phyloP scores from a whole-genome alignment of 2,113 vertebrate genomes.

The Python bivittatus region DNA sequence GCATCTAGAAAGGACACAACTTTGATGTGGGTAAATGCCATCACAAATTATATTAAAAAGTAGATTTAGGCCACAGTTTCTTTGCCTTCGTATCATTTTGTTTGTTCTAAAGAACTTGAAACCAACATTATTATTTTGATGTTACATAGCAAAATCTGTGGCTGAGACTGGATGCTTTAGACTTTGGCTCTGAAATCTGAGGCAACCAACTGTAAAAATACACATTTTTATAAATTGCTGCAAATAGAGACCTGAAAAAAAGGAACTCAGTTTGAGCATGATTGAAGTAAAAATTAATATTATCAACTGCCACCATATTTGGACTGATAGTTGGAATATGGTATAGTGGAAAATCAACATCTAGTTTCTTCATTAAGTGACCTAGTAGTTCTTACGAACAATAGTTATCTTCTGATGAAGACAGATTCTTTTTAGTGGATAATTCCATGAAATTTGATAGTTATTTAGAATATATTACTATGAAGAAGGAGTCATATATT shows the following conservation, averaged over 20 bases:
- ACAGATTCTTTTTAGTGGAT: neutral
- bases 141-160: constrained; percentile 19
- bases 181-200: constrained; percentile 43
- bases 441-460: neutral
- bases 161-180: constrained; percentile 7
- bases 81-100: constrained; percentile 26
- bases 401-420: neutral
- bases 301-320: neutral
- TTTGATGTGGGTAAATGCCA: neutral
- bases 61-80: constrained; percentile 12
- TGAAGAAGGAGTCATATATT: neutral
- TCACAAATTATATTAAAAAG: neutral
- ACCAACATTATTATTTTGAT: constrained; percentile 15
- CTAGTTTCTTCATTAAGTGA: neutral
- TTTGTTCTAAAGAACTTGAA: constrained; percentile 21
- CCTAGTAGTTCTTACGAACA: neutral
- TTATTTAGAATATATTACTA: neutral
- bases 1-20: neutral
- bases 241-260: neutral
- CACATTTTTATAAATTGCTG: constrained; percentile 19
- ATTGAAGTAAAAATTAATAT: neutral
- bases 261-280: neutral
- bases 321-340: neutral
- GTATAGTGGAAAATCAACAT: neutral
- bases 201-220: constrained; percentile 26